Percentiles rank a stretch among this genome's conserved stretches.
Conservation (phyloP, 1,140 invertebrate genomes). For the Papilio dardanus region DNA sequence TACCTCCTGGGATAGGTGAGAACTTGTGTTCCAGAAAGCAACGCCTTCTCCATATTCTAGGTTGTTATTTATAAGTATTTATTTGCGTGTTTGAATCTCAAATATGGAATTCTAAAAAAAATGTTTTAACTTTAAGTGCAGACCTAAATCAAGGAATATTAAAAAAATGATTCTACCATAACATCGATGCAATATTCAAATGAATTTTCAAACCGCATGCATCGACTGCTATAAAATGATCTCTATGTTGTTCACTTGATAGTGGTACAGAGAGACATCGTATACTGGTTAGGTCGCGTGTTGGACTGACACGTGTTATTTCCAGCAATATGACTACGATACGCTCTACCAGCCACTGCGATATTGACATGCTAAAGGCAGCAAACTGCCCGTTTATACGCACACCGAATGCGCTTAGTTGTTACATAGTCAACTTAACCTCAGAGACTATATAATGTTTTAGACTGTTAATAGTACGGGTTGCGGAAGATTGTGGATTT, state of each 20-base stretch:
- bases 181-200: neutral
- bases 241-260: neutral
- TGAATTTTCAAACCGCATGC: neutral
- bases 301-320: slow-evolving; percentile 19
- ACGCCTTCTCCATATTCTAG: too few species aligned
- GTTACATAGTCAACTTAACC: neutral
- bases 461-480: neutral
- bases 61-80: too few species aligned
- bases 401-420: neutral
- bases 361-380: slow-evolving; percentile 19
- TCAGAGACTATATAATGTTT: neutral
- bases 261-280: neutral
- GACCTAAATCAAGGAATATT: too few species aligned
- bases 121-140: too few species aligned
- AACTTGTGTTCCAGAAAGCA: too few species aligned
- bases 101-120: too few species aligned
- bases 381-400: slow-evolving; percentile 2
- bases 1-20: too few species aligned
- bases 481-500: too few species aligned
- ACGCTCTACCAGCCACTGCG: neutral
- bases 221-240: neutral
- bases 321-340: slow-evolving; percentile 13
- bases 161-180: neutral
- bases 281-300: neutral
- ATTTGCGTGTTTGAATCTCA: too few species aligned